Evolutionary conservation across 2,113 vertebrate species (phyloP), one percentile per base, ranked within the genome.

Genomic region (Periophthalmus modestus): DNA sequence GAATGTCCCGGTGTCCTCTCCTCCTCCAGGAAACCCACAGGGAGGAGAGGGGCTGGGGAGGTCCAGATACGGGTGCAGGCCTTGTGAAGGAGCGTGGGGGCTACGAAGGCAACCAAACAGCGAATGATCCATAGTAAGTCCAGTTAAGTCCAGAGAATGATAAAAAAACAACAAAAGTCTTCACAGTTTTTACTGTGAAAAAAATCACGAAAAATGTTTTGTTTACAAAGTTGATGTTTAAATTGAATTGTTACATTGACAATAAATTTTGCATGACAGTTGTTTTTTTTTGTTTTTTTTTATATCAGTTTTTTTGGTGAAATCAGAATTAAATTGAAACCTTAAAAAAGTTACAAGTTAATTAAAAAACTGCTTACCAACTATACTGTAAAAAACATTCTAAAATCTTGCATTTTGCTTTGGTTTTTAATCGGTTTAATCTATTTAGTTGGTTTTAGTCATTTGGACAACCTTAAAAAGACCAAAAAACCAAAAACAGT

Each of bases 41-140:
- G 96, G 95, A 1, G 94, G 92, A 14, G 95, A 95, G 48, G 89
- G 85, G 63, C 92, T 92, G 78, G 93, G 93, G 78, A 97, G 92
- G 91, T 97, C 96, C 39, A 95, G 94, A 88, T 95, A 96, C 88
- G 95, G 93, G 90, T 97, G 96, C 85, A 97, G 93, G 83, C 94
- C 94, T 90, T 96, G 96, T 7, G 95, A 93, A 0, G 95, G 85
- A 81, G 94, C 93, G 73, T 96, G 96, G 4, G 96, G 95, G 93
- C 95, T 96, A 92, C 96, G 94, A 78, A 97, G 92, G 92, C 96
- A 98, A 91, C 96, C 95, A 79, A 97, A 97, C 78, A 98, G 93
- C 85, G 96, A 95, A 91, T 98, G 96, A 94, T 98, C 96, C 96
- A 98, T 98, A 87, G 91, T 93, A 89, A 86, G 81, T 62, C 79